These are phyloP conservation scores for Asarcornis scutulata DNA, from an alignment of 2,113 vertebrate species.

Conservation along the genomic window DNA sequence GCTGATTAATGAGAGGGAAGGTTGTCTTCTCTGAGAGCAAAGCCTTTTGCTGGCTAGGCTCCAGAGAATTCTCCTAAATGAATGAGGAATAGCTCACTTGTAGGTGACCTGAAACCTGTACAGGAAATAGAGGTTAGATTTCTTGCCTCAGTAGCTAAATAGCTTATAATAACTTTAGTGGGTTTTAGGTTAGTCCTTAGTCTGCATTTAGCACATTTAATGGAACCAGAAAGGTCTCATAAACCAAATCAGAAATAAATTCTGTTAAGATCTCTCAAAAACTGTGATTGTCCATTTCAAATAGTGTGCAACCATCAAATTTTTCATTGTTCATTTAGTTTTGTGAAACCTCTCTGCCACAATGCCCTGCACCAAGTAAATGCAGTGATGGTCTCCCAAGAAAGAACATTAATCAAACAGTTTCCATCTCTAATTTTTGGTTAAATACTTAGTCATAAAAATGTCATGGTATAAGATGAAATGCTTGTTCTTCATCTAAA, in stretches of 20 bases:
- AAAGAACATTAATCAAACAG: not conserved
- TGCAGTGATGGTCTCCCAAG: not conserved
- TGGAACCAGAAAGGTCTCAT: not conserved
- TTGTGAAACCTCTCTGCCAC: not conserved
- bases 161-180: not conserved
- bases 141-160: not conserved
- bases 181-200: not conserved
- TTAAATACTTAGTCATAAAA: not conserved
- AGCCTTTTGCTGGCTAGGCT: not conserved
- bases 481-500: not conserved
- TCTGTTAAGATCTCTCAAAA: not conserved
- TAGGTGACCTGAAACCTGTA: not conserved
- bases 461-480: not conserved
- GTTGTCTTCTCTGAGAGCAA: not conserved
- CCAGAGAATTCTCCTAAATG: rapidly evolving
- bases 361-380: not conserved
- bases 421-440: not conserved
- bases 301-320: not conserved
- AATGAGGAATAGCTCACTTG: not conserved
- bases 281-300: not conserved
- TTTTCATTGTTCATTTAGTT: not conserved
- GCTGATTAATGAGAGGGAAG: not conserved
- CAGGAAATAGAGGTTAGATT: not conserved
- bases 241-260: not conserved
- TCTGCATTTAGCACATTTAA: not conserved